phyloP scores from a whole-genome alignment of 1,140 invertebrate species.

The Aphelinus atriplicis region DNA sequence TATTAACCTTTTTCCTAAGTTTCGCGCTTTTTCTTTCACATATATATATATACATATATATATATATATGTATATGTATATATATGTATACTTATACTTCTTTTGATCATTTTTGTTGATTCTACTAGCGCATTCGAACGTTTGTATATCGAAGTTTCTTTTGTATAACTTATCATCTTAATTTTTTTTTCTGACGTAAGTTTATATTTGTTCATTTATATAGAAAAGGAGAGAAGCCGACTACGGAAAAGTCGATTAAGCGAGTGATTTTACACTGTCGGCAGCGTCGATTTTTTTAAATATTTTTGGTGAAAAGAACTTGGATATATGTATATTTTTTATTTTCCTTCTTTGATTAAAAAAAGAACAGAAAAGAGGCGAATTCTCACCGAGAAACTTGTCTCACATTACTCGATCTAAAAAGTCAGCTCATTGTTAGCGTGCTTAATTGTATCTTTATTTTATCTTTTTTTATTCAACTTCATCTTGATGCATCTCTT shows the following conservation, averaged over 20 bases:
- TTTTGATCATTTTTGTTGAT: slow-evolving; percentile 6
- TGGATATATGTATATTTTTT: slow-evolving; percentile 17
- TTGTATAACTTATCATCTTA: slow-evolving; percentile 16
- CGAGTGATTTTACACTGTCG: slow-evolving; percentile 32
- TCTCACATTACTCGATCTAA: slow-evolving; percentile 41
- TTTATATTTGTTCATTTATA: slow-evolving; percentile 22
- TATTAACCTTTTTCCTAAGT: slow-evolving; percentile 17
- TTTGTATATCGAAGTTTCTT: slow-evolving; percentile 9
- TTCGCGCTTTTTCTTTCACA: neutral
- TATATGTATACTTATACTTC: slow-evolving; percentile 1
- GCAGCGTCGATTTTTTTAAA: slow-evolving; percentile 20
- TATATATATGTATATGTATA: neutral
- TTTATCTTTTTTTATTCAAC: slow-evolving; percentile 38
- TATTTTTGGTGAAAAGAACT: slow-evolving; percentile 29
- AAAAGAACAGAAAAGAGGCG: slow-evolving; percentile 21
- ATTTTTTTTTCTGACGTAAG: slow-evolving; percentile 14
- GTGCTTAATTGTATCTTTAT: slow-evolving; percentile 45
- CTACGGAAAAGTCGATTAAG: slow-evolving; percentile 29
- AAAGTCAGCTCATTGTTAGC: slow-evolving; percentile 38
- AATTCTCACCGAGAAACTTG: slow-evolving; percentile 43
- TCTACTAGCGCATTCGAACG: slow-evolving; percentile 9
- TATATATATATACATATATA: too few relatives aligned
- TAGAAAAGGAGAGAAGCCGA: slow-evolving; percentile 35
- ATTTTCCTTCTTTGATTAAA: slow-evolving; percentile 18
- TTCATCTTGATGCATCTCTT: slow-evolving; percentile 44